Base-by-base conservation (phyloP, 2,113 vertebrate genomes). In the Sphyrna mokarran region DNA sequence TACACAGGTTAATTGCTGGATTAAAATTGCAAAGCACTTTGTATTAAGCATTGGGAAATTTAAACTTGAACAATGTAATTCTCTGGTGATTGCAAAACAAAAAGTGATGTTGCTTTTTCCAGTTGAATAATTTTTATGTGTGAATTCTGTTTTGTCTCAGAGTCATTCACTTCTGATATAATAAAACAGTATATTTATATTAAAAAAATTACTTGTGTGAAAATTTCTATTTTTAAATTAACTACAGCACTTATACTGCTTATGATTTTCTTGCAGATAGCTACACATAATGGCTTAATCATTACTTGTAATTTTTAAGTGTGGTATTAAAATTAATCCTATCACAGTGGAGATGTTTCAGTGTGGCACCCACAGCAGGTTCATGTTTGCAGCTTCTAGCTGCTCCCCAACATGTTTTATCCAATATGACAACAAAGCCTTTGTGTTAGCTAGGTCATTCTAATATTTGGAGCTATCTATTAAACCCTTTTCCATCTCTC, bases 141-240 rank as follows among this genome's bases (percentile, higher is more conserved):
- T 54, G 43, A 40, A 86, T 8, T 86, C 40, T 87, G 85, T 87
- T 87, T 23, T 9, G 85, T 23, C 43, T 87, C 43, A 26, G 20
- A 0, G 0, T 2, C 61, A 20, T 87, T 29, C 9, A 9, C 40
- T 54, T 87, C 43, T 86, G 43, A 48, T 40, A 48, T 23, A 10
- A 87, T 86, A 40, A 22, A 23, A 54, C 22, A 87, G 43, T 23
- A 26, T 43, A 87, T 87, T 87, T 54, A 87, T 26, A 87, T 54
- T 87, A 43, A 40, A 23, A 23, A 48, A 29, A 87, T 26, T 87
- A 43, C 85, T 22, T 48, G 7, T 87, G 85, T 54, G 40, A 87
- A 87, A 26, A 18, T 22, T 87, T 87, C 85, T 87, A 87, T 54
- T 87, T 87, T 87, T 87, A 54, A 48, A 54, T 87, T 87, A 87